phyloP scores from a whole-genome alignment of 2,888 invertebrate species.

The Parelbella ahira region DNA sequence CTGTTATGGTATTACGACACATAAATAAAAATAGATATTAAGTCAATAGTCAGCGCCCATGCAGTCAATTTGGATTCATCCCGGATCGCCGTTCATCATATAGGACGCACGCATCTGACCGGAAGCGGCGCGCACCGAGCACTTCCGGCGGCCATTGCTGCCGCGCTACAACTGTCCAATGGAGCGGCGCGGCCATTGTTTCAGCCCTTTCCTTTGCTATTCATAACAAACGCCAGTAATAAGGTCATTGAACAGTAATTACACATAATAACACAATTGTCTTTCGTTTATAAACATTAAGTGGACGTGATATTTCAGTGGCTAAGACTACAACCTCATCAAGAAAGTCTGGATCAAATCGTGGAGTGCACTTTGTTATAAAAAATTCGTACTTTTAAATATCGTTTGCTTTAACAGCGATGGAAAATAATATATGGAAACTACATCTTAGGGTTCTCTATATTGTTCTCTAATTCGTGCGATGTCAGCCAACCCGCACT shows the following conservation, averaged over 20 bases:
- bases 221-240: slow-evolving; percentile 28
- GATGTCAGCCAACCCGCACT: too few relatives aligned
- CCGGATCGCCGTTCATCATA: slow-evolving; percentile 53
- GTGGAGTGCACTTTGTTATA: too few relatives aligned
- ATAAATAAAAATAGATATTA: slow-evolving; percentile 18
- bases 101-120: slow-evolving; percentile 59
- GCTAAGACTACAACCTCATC: too few relatives aligned
- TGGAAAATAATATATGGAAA: too few relatives aligned
- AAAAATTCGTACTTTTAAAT: too few relatives aligned
- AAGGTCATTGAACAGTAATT: slow-evolving; percentile 54
- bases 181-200: slow-evolving; percentile 58
- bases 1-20: too few relatives aligned
- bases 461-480: too few relatives aligned
- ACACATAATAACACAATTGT: too few relatives aligned
- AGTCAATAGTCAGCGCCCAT: slow-evolving; percentile 19
- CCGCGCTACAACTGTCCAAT: slow-evolving; percentile 58
- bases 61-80: slow-evolving; percentile 33
- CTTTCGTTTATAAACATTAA: slow-evolving; percentile 24
- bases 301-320: too few relatives aligned
- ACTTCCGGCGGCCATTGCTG: slow-evolving; percentile 61
- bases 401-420: too few relatives aligned
- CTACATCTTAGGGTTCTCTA: too few relatives aligned
- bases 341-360: too few relatives aligned
- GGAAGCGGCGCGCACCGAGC: slow-evolving; percentile 59
- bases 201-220: slow-evolving; percentile 47